Base-by-base conservation (phyloP, 2,888 invertebrate genomes). In the Graphium colonna region DNA sequence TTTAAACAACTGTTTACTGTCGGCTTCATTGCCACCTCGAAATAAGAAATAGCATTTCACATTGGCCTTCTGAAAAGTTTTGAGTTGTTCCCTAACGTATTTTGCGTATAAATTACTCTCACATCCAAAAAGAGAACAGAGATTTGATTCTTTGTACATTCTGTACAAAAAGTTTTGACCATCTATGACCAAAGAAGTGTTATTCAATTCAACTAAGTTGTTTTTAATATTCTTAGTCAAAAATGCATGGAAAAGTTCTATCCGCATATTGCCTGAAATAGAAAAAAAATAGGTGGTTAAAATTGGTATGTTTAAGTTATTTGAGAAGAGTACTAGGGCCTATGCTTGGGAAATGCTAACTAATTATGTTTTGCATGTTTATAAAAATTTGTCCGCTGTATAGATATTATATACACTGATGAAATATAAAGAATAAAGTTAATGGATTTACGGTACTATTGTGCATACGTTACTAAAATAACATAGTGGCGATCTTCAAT, bases 141-240 rank as follows among this genome's bases (percentile, higher is more conserved):
- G 38, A 4, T 41, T 36, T 10, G 48, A 48, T 8, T 42, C 1
- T 15, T 42, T 38, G 26, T 57, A 57, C 8, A 26, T 49, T 3
- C 8, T 1, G 9, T 49, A 55, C 1, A 57, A 51, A 39, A 28
- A 55, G 21, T 52, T 46, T 1, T 46, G 48, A 5, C 50, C 57
- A 17, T 57, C 57, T 8, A 57, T 21, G 3, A 57, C 54, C 28
- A 57, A 44, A 12, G 31, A n/a, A 3, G 36, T 13, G 17, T 42
- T 17, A 10, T 45, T 18, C 10, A 57, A 36, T 16, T 2, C 12
- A 10, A 13, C 3, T 1, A 26, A 10, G 5, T 9, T 16, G 1
- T 12, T 3, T 1, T 3, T 1, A 9, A 28, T 10, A 1, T 17
- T 0, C 1, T 18, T 39, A 3, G 44, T 45, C 31, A 51, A 45